phyloP scores from a whole-genome alignment of 2,797 vertebrate species.

The Tangara arthus region DNA sequence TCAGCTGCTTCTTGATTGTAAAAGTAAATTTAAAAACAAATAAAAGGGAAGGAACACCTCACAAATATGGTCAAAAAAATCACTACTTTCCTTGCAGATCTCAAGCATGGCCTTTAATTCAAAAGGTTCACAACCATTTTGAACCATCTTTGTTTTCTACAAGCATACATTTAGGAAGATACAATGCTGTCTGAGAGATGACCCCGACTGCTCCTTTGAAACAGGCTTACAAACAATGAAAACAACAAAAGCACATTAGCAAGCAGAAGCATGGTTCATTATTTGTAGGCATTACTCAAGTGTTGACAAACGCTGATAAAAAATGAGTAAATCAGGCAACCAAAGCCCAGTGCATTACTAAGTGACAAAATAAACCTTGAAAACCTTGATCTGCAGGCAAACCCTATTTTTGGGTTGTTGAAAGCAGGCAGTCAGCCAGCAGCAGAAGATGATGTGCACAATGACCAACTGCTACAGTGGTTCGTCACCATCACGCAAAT shows the following conservation, averaged over 20 bases:
- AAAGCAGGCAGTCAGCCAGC: not conserved
- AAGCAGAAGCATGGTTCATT: not conserved
- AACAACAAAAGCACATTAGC: conserved; percentile 26
- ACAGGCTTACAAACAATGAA: not conserved
- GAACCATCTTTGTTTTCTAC: not conserved
- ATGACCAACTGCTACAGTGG: not conserved
- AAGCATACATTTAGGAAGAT: not conserved
- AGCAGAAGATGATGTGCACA: not conserved
- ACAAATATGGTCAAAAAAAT: not conserved
- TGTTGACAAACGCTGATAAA: not conserved
- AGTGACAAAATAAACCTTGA: conserved; percentile 4
- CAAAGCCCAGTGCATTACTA: not conserved
- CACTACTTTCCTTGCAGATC: not conserved
- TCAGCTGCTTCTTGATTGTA: not conserved
- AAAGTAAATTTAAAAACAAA: not conserved
- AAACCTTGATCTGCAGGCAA: not conserved
- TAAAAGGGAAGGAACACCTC: not conserved
- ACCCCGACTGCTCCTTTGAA: not conserved
- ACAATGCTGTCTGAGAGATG: conserved; percentile 11
- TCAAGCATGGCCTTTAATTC: not conserved
- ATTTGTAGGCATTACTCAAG: conserved; percentile 10
- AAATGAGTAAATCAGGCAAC: not conserved
- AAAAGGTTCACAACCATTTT: not conserved
- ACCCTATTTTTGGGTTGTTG: not conserved
- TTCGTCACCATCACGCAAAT: not conserved